Percentiles rank a stretch among this genome's conserved stretches.
phyloP scores from a whole-genome alignment of 1,140 invertebrate genomes.

The Notospermus geniculatus region DNA sequence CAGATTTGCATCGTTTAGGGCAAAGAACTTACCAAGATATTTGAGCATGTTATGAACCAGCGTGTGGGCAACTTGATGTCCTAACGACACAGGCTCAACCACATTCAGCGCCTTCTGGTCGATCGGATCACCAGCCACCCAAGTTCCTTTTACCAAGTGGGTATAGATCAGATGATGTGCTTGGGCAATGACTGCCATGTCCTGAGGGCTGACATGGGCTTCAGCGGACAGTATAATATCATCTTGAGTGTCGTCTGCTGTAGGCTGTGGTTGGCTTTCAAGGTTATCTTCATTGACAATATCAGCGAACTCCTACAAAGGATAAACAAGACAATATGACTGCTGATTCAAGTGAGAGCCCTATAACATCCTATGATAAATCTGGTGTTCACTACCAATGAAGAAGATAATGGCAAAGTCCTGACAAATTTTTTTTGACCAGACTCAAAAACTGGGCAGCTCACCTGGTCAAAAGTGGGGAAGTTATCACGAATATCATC shows the following conservation, averaged over 20 bases:
- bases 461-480: conserved; percentile 68
- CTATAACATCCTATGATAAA: not conserved
- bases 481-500: conserved; percentile 73
- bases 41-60: too few species aligned
- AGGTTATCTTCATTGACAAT: conserved; percentile 49
- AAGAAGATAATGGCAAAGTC: not conserved
- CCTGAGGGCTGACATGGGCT: not conserved
- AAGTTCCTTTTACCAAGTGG: not conserved
- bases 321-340: not conserved
- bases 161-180: not conserved
- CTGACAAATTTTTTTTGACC: too few species aligned
- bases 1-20: too few species aligned
- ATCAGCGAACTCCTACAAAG: conserved; percentile 51
- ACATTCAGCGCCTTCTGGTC: too few species aligned
- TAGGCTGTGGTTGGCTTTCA: conserved; percentile 60
- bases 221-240: not conserved
- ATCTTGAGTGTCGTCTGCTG: not conserved
- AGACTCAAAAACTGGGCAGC: not conserved
- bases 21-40: too few species aligned
- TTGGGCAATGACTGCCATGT: not conserved
- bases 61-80: too few species aligned
- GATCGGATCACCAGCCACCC: not conserved
- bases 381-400: not conserved
- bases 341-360: not conserved
- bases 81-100: too few species aligned